Conservation (phyloP, 64 coral and sea anemone species). For the Actinia equina region DNA sequence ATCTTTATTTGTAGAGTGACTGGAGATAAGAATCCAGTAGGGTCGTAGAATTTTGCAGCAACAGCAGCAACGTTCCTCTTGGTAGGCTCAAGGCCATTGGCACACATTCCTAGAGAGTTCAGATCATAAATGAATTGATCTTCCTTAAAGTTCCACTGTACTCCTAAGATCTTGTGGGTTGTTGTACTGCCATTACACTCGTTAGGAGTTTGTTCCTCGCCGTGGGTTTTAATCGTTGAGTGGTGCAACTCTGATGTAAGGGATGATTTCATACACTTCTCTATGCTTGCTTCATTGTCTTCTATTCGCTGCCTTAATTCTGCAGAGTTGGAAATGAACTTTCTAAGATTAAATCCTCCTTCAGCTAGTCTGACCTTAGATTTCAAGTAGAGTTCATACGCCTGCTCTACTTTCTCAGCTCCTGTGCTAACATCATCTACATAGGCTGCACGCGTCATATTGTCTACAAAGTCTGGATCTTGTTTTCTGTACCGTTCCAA, state of each 20-base stretch:
- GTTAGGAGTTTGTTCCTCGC: background rate
- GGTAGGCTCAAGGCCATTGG: slow-evolving; percentile 26
- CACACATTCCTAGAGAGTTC: background rate
- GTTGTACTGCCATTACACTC: background rate
- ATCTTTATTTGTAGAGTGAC: slow-evolving; percentile 54
- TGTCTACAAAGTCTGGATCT: slow-evolving; percentile 30
- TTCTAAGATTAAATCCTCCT: slow-evolving; percentile 51
- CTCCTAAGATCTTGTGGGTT: slow-evolving; percentile 10
- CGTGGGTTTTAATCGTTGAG: background rate
- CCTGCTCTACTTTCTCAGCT: background rate
- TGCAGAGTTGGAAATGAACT: slow-evolving; percentile 44
- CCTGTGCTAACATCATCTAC: slow-evolving; percentile 48
- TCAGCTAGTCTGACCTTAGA: slow-evolving; percentile 27
- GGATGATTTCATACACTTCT: background rate
- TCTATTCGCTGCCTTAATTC: slow-evolving; percentile 12
- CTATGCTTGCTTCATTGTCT: background rate
- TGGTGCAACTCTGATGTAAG: background rate
- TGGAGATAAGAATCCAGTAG: slow-evolving; percentile 48
- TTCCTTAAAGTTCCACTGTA: slow-evolving; percentile 35
- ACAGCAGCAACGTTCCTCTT: slow-evolving; percentile 56
- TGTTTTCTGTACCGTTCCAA: background rate
- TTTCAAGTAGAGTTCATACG: slow-evolving; percentile 24
- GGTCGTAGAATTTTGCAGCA: slow-evolving; percentile 53
- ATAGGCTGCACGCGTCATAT: slow-evolving; percentile 22
- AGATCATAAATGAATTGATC: background rate